phyloP scores from a whole-genome alignment of 2,888 invertebrate species.

The Trypoxylon attenuatum region DNA sequence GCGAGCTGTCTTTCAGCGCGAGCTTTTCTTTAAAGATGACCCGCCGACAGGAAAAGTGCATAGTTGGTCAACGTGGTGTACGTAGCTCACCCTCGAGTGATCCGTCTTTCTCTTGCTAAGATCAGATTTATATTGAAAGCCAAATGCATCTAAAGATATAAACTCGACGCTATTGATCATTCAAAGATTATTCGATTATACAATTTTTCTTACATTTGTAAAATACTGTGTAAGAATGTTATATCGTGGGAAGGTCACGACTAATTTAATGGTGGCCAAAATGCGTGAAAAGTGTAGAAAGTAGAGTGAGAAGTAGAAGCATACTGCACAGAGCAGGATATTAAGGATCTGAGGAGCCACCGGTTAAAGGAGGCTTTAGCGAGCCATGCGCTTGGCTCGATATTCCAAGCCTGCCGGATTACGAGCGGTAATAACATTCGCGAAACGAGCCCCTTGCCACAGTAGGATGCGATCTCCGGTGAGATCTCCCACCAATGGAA shows the following conservation, averaged over 20 bases:
- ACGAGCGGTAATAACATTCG: slow-evolving; percentile 56
- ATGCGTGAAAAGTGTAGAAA: no score
- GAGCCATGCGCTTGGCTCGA: slow-evolving; percentile 44
- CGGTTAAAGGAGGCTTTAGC: slow-evolving; percentile 52
- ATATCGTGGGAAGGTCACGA: no score
- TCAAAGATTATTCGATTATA: no score
- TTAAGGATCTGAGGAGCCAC: no score
- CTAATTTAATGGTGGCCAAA: no score
- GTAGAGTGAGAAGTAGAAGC: no score
- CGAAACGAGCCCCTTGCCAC: slow-evolving; percentile 45
- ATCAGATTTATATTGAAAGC: no score
- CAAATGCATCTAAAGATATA: no score
- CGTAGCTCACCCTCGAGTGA: slow-evolving; percentile 21
- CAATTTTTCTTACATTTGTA: no score
- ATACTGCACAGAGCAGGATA: no score
- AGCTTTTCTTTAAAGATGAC: slow-evolving; percentile 35
- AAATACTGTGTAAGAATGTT: no score
- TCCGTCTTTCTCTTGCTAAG: slow-evolving; percentile 27
- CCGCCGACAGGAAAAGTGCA: slow-evolving; percentile 28
- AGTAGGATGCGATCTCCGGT: slow-evolving; percentile 44
- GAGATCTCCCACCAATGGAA: slow-evolving; percentile 39
- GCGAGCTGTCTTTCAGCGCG: slow-evolving; percentile 41
- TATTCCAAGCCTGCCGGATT: slow-evolving; percentile 55
- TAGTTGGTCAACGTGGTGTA: slow-evolving; percentile 22
- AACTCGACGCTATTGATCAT: no score